Evolutionary conservation across 2,113 vertebrate species (phyloP).

Genomic region (Heptranchias perlo): DNA sequence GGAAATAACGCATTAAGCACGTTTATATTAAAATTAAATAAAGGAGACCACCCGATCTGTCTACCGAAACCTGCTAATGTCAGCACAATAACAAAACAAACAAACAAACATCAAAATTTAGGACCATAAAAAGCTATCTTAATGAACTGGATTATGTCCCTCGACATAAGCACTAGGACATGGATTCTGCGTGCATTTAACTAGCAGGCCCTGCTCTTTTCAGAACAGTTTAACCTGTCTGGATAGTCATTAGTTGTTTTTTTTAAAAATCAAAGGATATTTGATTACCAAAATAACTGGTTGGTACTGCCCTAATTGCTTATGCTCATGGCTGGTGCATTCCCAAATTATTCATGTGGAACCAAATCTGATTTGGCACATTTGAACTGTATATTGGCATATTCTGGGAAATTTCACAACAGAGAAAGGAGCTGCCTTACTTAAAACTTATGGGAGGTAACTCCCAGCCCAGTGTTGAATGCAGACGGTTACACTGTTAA

Average conservation of each 20-base stretch:
- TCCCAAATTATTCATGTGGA: neutral
- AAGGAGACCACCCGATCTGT: neutral
- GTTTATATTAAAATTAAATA: neutral
- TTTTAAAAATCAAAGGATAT: neutral
- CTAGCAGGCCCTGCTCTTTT: neutral
- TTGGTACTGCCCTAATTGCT: neutral
- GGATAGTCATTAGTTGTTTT: neutral
- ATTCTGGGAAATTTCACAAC: constrained; percentile 1
- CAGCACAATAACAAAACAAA: neutral
- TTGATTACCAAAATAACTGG: neutral
- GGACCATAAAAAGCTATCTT: neutral
- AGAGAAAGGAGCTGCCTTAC: neutral
- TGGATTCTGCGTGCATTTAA: too few species aligned
- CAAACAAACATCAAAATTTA: neutral
- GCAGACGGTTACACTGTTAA: neutral
- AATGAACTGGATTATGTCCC: neutral
- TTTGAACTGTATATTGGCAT: neutral
- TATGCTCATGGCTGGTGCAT: neutral
- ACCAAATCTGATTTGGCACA: constrained; percentile 8
- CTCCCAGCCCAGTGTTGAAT: neutral
- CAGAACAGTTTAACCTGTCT: neutral
- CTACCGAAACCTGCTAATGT: neutral
- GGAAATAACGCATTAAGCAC: neutral
- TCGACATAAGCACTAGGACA: neutral
- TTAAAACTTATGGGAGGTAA: neutral